Base-by-base conservation (phyloP, 2,113 vertebrate genomes). In the Tretioscincus oriximinensis region DNA sequence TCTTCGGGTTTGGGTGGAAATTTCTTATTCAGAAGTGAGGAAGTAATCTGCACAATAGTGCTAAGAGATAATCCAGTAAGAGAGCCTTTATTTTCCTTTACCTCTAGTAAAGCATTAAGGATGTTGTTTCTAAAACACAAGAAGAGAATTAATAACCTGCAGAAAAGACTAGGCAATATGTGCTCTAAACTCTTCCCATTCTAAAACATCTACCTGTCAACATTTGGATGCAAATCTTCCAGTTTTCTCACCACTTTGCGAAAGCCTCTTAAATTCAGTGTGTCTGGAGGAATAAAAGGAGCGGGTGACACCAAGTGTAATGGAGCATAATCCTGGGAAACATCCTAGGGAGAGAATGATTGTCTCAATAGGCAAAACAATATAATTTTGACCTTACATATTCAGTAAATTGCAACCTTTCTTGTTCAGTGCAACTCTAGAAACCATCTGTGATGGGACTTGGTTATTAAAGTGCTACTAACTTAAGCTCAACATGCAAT, bases 231-330 rank as follows among this genome's bases (percentile, higher is more conserved):
- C 1, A 89, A 75, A 47, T 87, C 87, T 29, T 89, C 31, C 67
- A 95, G 84, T 28, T 84, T 94, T 81, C 87, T 93, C 69, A 94
- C 26, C 78, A 95, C 85, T 87, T 92, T 95, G 82, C 84, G 87
- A 68, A 95, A 95, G 76, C 92, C 95, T 61, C 86, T 90, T 66
- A 94, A 82, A 41, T 93, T 95, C 86, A 93, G 26, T 0, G 81
- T 81, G 0, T 92, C 82, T 61, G 91, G 79, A 83, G 93, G 90
- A 58, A 89, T 72, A 80, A 91, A 90, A 0, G 16, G 21, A 78
- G 81, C 22, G 35, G 74, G 58, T 8, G 71, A 28, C 28, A 54
- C 28, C 31, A 70, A 80, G 31, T 21, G 41, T 45, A 65, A 64
- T 29, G 60, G 78, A 12, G 65, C 64, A 45, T 31, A 22, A 14